phyloP scores from a whole-genome alignment of 2,113 vertebrate genomes.

The Oceanites oceanicus region DNA sequence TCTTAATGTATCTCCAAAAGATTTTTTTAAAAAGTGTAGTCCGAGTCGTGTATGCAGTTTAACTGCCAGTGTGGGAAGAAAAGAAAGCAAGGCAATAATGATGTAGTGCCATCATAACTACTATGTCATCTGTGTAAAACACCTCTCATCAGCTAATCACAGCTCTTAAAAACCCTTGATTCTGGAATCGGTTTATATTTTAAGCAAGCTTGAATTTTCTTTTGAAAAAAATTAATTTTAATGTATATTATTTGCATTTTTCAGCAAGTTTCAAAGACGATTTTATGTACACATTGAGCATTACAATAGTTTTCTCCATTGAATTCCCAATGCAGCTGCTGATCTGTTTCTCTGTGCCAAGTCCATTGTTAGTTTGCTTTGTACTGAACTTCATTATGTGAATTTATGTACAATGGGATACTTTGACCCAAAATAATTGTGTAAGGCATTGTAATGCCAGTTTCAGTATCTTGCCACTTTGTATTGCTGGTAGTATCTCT shows the following conservation, averaged over 20 bases:
- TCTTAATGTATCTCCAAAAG: slow-evolving; percentile 12
- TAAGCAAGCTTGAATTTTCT: slow-evolving; percentile 22
- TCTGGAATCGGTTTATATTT: not conserved
- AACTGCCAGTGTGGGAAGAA: not conserved
- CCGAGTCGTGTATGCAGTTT: not conserved
- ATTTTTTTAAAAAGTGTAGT: not conserved
- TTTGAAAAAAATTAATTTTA: slow-evolving; percentile 39
- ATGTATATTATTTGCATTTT: slow-evolving; percentile 50
- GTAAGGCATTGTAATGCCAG: slow-evolving; percentile 24
- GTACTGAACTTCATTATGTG: slow-evolving; percentile 49
- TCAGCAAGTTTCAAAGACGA: not conserved
- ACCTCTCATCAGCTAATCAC: slow-evolving; percentile 47
- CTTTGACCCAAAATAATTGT: slow-evolving; percentile 49
- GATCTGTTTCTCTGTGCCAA: slow-evolving; percentile 39
- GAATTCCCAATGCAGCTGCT: slow-evolving; percentile 51
- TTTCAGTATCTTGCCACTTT: slow-evolving; percentile 43
- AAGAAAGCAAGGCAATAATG: not conserved
- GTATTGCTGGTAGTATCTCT: slow-evolving; percentile 22
- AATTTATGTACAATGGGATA: slow-evolving; percentile 58
- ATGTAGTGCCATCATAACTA: not conserved
- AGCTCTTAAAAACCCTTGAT: not conserved
- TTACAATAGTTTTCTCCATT: slow-evolving; percentile 37
- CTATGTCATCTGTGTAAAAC: not conserved
- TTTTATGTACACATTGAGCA: slow-evolving; percentile 6
- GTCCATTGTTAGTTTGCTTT: slow-evolving; percentile 53